Evolutionary conservation across 2,888 invertebrate species (phyloP).

Genomic region (Lagria hirta): DNA sequence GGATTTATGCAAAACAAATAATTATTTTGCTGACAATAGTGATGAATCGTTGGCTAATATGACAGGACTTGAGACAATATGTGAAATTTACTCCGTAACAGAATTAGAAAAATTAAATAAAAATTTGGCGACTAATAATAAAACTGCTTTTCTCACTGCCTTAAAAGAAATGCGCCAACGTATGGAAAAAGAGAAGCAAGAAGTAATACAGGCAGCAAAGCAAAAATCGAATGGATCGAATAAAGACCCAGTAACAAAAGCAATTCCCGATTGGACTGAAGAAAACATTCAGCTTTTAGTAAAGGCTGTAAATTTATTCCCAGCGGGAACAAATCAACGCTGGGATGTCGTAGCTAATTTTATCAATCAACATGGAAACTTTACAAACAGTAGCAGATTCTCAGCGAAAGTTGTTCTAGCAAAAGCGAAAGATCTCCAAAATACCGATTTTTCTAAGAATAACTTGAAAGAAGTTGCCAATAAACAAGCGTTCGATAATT

Average conservation of each 20-base stretch:
- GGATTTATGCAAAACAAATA: constrained; percentile 76
- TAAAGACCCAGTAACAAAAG: constrained; percentile 51
- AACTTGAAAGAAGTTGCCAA: constrained; percentile 85
- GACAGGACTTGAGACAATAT: constrained; percentile 90
- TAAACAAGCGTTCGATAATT: constrained; percentile 87
- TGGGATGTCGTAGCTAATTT: constrained; percentile 89
- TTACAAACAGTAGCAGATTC: constrained; percentile 62
- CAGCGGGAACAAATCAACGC: constrained; percentile 92
- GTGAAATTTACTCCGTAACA: constrained; percentile 72
- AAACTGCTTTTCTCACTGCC: constrained; percentile 66
- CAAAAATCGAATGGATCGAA: constrained; percentile 52
- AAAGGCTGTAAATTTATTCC: constrained; percentile 96
- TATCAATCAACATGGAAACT: constrained; percentile 82
- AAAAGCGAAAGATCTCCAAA: constrained; percentile 94
- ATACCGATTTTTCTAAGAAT: constrained; percentile 81
- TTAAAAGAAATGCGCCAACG: constrained; percentile 73
- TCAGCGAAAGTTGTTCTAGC: constrained; percentile 90
- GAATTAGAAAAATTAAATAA: constrained; percentile 79
- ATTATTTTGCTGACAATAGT: constrained; percentile 75
- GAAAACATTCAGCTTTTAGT: constrained; percentile 88
- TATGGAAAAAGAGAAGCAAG: constrained; percentile 74
- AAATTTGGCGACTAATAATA: constrained; percentile 65
- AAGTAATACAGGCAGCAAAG: constrained; percentile 59
- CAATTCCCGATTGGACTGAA: constrained; percentile 73
- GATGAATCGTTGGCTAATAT: constrained; percentile 78